phyloP scores from a whole-genome alignment of 2,113 vertebrate genomes.

The Passer domesticus region DNA sequence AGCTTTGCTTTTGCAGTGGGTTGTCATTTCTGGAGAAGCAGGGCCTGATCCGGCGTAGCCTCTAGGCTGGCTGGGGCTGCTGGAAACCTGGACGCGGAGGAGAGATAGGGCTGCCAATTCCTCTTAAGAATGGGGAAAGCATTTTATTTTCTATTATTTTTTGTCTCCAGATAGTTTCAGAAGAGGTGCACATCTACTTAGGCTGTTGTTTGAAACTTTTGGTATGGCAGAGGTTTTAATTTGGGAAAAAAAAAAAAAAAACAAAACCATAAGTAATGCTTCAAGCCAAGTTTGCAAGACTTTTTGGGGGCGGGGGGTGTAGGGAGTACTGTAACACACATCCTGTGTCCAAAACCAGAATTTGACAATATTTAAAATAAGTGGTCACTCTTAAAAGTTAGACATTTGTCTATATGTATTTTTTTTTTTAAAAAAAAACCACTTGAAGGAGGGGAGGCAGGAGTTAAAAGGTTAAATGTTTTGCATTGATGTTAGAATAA shows the following conservation, averaged over 20 bases:
- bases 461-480: slow-evolving; percentile 44
- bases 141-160: neutral
- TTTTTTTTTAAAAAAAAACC: neutral
- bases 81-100: neutral
- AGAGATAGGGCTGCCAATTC: neutral
- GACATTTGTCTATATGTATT: neutral
- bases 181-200: neutral
- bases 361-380: neutral
- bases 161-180: neutral
- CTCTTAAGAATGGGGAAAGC: neutral
- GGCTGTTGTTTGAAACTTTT: neutral
- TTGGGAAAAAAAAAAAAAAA: neutral
- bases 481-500: slow-evolving; percentile 21
- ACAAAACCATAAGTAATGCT: neutral
- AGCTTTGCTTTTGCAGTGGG: slow-evolving; percentile 26
- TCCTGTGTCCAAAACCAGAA: neutral
- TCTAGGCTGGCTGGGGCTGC: neutral
- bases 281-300: neutral
- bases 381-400: neutral
- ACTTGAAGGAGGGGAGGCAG: neutral
- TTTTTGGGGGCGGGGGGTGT: fast-evolving
- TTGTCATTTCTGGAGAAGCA: neutral
- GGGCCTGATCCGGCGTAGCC: neutral
- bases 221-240: neutral
- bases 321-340: neutral